Evolutionary conservation across 2,888 invertebrate species (phyloP).

Genomic region (Napeogenes sylphis): DNA sequence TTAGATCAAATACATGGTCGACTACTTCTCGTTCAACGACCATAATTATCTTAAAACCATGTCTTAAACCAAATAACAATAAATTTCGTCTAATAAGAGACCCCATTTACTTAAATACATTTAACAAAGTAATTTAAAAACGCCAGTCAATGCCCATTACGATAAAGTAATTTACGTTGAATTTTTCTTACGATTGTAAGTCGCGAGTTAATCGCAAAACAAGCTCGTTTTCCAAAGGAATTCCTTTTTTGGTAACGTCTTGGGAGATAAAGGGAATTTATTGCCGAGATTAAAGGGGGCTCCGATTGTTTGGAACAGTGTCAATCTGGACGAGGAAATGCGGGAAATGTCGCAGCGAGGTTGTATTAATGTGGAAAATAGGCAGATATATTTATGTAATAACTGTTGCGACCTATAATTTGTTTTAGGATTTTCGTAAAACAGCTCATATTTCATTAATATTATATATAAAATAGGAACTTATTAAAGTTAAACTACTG

Average conservation of each 20-base stretch:
- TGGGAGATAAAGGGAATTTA: constrained; percentile 67
- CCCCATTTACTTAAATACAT: neutral
- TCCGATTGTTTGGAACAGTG: constrained; percentile 61
- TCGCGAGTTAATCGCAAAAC: constrained; percentile 45
- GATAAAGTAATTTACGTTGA: constrained; percentile 7
- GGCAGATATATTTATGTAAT: constrained; percentile 4
- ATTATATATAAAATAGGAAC: too few relatives aligned
- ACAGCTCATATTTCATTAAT: too few relatives aligned
- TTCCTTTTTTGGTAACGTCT: constrained; percentile 44
- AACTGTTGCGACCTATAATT: neutral
- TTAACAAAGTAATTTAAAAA: constrained; percentile 4
- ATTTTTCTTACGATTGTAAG: constrained; percentile 16
- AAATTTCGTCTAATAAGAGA: neutral
- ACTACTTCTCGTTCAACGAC: too few relatives aligned
- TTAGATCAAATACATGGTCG: too few relatives aligned
- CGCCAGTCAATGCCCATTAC: constrained; percentile 6
- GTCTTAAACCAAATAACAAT: neutral
- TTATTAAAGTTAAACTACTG: too few relatives aligned
- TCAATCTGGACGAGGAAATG: constrained; percentile 55
- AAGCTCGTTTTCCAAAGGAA: constrained; percentile 41
- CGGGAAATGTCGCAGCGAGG: constrained; percentile 37
- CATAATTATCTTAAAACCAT: neutral
- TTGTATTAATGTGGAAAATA: constrained; percentile 26
- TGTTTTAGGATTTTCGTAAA: neutral
- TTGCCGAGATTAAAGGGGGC: constrained; percentile 64